Evolutionary conservation across 1,140 invertebrate species (phyloP).

Genomic region (Frieseomelitta varia): DNA sequence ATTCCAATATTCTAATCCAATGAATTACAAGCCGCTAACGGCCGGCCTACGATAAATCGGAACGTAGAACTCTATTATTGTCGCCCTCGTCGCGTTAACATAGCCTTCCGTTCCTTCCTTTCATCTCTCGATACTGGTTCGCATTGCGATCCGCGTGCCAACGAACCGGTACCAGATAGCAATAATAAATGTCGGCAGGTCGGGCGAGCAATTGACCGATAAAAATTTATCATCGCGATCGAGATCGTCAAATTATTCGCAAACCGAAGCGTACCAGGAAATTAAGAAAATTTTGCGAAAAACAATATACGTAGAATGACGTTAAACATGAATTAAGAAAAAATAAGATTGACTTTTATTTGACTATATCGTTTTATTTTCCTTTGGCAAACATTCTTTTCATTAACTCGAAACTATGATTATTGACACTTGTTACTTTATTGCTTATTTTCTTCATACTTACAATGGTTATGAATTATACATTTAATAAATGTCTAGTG

Average conservation of each 20-base stretch:
- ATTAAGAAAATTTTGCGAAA: neutral
- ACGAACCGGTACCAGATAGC: conserved; percentile 26
- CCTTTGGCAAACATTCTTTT: neutral
- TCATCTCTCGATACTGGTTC: conserved; percentile 12
- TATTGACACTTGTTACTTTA: neutral
- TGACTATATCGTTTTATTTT: neutral
- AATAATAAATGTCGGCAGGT: conserved; percentile 26
- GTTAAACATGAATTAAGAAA: neutral
- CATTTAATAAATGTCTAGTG: neutral
- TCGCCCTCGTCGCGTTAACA: conserved; percentile 11
- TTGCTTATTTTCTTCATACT: neutral
- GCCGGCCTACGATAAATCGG: neutral
- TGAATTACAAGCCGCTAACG: conserved; percentile 3
- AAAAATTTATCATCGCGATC: conserved; percentile 9
- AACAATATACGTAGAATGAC: neutral
- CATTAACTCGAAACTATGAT: neutral
- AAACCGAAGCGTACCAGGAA: neutral
- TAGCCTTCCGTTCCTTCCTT: conserved; percentile 21
- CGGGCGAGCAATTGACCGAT: conserved; percentile 8
- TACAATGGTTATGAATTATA: neutral
- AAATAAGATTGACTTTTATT: neutral
- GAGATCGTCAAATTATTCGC: neutral
- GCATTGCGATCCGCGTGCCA: conserved; percentile 18
- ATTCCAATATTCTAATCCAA: neutral
- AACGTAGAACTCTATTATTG: conserved; percentile 28